Evolutionary conservation across 2,797 vertebrate genomes (phyloP).

Genomic region (Podarcis lilfordi): DNA sequence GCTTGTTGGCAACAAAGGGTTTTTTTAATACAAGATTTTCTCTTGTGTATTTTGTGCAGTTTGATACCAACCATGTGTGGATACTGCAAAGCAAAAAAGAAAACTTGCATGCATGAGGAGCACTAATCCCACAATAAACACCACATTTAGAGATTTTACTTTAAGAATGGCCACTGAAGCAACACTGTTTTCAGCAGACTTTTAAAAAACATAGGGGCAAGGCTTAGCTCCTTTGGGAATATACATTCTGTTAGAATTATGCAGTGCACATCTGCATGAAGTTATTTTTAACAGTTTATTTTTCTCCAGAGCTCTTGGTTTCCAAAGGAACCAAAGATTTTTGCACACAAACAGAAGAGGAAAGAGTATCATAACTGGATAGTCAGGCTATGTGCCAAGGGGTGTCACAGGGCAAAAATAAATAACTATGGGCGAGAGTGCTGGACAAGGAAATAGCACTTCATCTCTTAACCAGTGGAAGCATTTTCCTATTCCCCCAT

Average conservation of each 20-base stretch:
- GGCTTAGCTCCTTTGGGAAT: not conserved
- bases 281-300: not conserved
- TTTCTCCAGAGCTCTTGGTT: not conserved
- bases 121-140: too few relatives aligned
- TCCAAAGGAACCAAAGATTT: not conserved
- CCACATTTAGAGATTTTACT: not conserved
- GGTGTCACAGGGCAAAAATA: not conserved
- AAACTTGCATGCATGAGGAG: too few relatives aligned
- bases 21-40: too few relatives aligned
- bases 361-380: too few relatives aligned
- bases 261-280: not conserved
- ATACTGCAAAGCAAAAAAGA: too few relatives aligned
- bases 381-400: not conserved
- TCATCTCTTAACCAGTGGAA: not conserved
- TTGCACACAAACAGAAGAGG: not conserved
- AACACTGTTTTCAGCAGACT: not conserved
- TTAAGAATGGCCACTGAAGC: not conserved
- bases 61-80: too few relatives aligned
- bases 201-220: not conserved
- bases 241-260: not conserved
- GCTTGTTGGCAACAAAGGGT: too few relatives aligned
- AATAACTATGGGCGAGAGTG: not conserved
- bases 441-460: not conserved
- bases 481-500: not conserved
- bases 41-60: too few relatives aligned